Evolutionary conservation across 2,113 vertebrate species (phyloP).

Genomic region (Mormoops blainvillei): DNA sequence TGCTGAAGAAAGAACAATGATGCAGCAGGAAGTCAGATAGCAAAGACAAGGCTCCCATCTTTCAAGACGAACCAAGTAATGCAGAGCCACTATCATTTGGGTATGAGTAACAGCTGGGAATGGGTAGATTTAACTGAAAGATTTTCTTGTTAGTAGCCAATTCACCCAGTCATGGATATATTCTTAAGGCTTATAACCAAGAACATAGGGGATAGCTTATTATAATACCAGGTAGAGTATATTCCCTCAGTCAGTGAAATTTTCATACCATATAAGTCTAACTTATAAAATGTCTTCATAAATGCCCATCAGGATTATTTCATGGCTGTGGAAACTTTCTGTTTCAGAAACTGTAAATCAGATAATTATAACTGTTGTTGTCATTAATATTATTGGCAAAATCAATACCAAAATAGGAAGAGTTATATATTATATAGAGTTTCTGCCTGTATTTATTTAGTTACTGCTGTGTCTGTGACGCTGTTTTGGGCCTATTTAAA

Average conservation of each 20-base stretch:
- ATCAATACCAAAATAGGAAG: neutral
- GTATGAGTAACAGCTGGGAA: neutral
- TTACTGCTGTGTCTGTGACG: neutral
- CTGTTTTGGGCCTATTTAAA: neutral
- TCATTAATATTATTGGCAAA: neutral
- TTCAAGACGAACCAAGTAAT: neutral
- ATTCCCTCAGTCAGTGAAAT: neutral
- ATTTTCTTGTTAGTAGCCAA: neutral
- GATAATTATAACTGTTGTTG: neutral
- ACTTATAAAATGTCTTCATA: neutral
- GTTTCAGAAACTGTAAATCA: neutral
- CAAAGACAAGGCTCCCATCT: neutral
- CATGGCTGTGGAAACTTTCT: neutral
- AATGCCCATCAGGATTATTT: neutral
- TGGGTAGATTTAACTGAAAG: neutral
- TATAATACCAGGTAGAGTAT: neutral
- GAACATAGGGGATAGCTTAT: neutral
- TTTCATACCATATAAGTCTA: neutral
- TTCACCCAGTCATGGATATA: neutral
- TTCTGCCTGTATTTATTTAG: neutral
- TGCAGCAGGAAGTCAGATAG: constrained; percentile 2
- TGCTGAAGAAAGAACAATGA: constrained; percentile 53
- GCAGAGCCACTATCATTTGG: neutral
- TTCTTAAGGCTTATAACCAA: neutral
- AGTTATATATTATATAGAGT: neutral